phyloP scores from a whole-genome alignment of 2,888 invertebrate species.

The Hyposoter didymator region DNA sequence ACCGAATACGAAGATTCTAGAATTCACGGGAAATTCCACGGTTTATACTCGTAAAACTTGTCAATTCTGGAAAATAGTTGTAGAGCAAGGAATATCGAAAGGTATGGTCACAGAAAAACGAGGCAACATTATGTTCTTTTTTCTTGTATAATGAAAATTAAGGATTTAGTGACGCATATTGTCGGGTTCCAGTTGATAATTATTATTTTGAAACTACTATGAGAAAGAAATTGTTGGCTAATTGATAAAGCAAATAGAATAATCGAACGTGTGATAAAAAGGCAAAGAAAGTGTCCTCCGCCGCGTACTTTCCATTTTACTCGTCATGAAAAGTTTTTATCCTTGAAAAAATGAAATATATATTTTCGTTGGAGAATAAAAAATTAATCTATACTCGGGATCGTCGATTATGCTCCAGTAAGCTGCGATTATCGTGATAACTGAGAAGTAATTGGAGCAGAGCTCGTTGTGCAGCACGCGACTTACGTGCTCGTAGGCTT shows the following conservation, averaged over 20 bases:
- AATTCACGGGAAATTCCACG: neutral
- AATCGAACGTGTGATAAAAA: neutral
- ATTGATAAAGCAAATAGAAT: neutral
- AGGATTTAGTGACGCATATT: neutral
- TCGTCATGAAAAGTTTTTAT: slow-evolving; percentile 4
- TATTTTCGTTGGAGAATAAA: slow-evolving; percentile 15
- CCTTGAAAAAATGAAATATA: neutral
- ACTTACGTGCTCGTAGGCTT: slow-evolving; percentile 58
- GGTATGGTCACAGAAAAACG: neutral
- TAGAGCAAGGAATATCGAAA: neutral
- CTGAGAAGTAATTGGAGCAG: slow-evolving; percentile 78
- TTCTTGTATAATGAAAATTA: neutral
- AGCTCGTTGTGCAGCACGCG: slow-evolving; percentile 73
- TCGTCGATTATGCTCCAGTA: slow-evolving; percentile 75
- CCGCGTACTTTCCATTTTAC: neutral
- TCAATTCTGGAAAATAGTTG: neutral
- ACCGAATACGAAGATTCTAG: neutral
- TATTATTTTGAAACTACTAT: neutral
- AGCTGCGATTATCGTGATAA: slow-evolving; percentile 75
- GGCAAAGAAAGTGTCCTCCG: neutral
- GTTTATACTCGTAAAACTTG: slow-evolving; percentile 16
- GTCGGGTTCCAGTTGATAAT: neutral
- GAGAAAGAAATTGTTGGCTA: neutral
- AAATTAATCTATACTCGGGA: slow-evolving; percentile 71
- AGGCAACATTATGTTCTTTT: neutral